A percentile compares a stretch with the other conserved stretches of the same genome.
phyloP scores from a whole-genome alignment of 1,140 invertebrate genomes.

The Rhynchophorus ferrugineus region DNA sequence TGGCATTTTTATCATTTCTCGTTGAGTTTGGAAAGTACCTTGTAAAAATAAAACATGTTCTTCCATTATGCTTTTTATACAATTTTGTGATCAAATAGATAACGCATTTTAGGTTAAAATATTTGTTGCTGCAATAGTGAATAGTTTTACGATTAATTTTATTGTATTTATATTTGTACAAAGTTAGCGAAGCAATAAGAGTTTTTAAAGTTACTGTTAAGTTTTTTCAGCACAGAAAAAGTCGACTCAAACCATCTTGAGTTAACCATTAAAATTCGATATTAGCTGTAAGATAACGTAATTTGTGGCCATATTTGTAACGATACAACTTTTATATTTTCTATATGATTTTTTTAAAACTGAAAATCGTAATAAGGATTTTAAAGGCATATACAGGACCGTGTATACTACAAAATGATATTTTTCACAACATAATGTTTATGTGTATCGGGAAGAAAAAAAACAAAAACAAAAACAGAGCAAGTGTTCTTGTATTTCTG shows the following conservation, averaged over 20 bases:
- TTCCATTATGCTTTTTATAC: constrained; percentile 7
- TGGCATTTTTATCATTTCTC: too few species aligned
- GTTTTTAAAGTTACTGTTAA: neutral
- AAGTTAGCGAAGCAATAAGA: neutral
- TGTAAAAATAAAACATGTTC: constrained; percentile 8
- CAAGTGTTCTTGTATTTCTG: constrained; percentile 1
- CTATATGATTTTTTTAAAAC: neutral
- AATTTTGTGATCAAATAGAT: neutral
- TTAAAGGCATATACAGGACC: constrained; percentile 7
- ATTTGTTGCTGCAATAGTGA: neutral
- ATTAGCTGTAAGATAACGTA: neutral
- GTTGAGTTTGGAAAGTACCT: too few species aligned
- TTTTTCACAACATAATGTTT: constrained; percentile 3
- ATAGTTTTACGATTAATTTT: neutral
- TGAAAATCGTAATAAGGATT: neutral
- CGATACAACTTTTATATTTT: neutral
- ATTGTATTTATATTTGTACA: neutral
- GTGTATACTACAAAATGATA: constrained; percentile 8
- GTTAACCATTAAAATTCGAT: too few species aligned
- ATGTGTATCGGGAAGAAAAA: neutral
- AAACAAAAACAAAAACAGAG: neutral
- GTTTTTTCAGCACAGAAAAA: neutral
- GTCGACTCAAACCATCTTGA: neutral
- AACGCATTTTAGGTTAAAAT: neutral
- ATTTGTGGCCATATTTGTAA: neutral